Evolutionary conservation across 2,888 invertebrate genomes (phyloP), one percentile per base, ranked within the genome.

Genomic region (Orchesella flavescens): DNA sequence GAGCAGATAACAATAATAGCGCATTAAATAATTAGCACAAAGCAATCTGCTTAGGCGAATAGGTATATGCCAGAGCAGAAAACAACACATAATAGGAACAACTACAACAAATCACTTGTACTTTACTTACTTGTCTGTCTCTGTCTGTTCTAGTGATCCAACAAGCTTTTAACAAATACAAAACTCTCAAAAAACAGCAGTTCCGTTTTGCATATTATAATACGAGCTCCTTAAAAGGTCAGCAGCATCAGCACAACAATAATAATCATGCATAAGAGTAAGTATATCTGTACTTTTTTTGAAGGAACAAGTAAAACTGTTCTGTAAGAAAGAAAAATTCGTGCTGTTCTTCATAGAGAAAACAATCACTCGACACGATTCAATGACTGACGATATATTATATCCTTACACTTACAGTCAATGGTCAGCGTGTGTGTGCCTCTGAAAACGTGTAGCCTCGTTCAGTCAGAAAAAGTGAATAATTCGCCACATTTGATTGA

Each of bases 161-260:
- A 43, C 46, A 49, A 46, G 23, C 49, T 69, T 55, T 21, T 17
- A 49, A 69, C 19, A 59, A 46, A 49, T 19, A 43, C 10, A 59
- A 57, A 59, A 77, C 43, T 53, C n/a, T 15, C 21, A 49, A 19
- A 53, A 76, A 78, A 57, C 61, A 63, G 19, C 77, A 71, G 78
- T 79, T 79, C 79, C 79, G 72, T 72, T 79, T 55, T 57, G 65
- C 66, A 55, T 71, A 59, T 44, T 34, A 4, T 34, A 76, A 46
- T n/a, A 55, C 21, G 65, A 79, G 72, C 66, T 79, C 79, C 79
- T 79, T 79, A 79, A 79, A 79, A 79, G 79, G 79, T 79, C 72
- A 72, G 63, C 69, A 72, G 17, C 65, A 76, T 68, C n/a, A n/a
- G n/a, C n/a, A 34, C 34, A 34, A 34, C 2, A 2, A 44, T 74